Evolutionary conservation across 2,888 invertebrate genomes (phyloP).

Genomic region (Herminia tarsipennalis): DNA sequence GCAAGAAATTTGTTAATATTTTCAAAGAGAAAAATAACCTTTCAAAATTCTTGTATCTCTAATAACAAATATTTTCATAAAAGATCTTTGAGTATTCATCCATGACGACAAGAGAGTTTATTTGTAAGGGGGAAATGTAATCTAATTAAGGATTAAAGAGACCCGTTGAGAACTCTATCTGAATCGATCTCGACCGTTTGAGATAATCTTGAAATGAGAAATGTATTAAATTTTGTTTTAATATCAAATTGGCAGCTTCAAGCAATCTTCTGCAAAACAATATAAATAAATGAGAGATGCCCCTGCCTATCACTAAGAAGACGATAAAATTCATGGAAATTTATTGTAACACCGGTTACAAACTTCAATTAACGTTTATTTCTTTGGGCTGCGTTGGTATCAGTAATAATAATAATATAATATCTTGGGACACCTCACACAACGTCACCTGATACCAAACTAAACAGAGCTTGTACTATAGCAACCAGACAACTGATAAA

Average conservation of each 20-base stretch:
- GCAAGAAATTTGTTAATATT: neutral
- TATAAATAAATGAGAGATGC: too few relatives aligned
- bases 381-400: too few relatives aligned
- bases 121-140: constrained; percentile 16
- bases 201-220: constrained; percentile 32
- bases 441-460: too few relatives aligned
- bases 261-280: constrained; percentile 7
- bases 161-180: constrained; percentile 24
- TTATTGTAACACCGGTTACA: too few relatives aligned
- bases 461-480: too few relatives aligned
- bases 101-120: constrained; percentile 8
- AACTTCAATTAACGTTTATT: too few relatives aligned
- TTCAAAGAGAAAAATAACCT: constrained; percentile 4
- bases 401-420: too few relatives aligned
- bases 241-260: constrained; percentile 15
- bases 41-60: neutral
- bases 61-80: constrained; percentile 17
- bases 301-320: too few relatives aligned
- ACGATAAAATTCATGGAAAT: too few relatives aligned
- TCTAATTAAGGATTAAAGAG: constrained; percentile 36
- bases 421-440: too few relatives aligned
- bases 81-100: constrained; percentile 9
- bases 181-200: constrained; percentile 22
- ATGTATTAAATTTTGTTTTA: constrained; percentile 30
- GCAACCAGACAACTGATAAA: too few relatives aligned